These are phyloP conservation scores for Piprites chloris DNA, from an alignment of 2,113 vertebrate species.

Conservation along the genomic window DNA sequence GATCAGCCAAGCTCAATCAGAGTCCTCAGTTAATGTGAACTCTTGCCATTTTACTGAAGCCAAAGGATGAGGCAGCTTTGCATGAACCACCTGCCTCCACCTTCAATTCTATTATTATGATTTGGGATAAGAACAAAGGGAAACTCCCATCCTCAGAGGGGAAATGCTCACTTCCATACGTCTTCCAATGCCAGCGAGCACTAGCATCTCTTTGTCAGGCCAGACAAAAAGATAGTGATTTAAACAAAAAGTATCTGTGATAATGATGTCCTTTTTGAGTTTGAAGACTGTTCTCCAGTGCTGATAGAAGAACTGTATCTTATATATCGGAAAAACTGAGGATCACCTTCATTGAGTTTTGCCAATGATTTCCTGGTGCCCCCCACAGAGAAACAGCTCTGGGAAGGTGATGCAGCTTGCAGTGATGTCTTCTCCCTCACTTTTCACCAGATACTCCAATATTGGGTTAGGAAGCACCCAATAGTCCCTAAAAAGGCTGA, in stretches of 20 bases:
- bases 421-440: neutral
- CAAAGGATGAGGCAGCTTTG: neutral
- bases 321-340: neutral
- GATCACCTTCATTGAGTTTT: neutral
- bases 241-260: neutral
- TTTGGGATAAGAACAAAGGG: neutral
- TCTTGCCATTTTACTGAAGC: neutral
- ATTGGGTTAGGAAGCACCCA: neutral
- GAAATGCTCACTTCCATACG: neutral
- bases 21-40: neutral
- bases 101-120: neutral
- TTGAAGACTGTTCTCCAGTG: neutral
- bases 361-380: neutral
- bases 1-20: neutral
- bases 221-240: neutral
- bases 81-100: neutral
- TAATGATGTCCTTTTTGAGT: neutral
- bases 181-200: neutral
- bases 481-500: neutral
- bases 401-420: neutral
- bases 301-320: neutral
- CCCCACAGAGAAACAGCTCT: neutral
- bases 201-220: neutral
- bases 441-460: neutral
- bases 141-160: neutral